A percentile compares a stretch with the other conserved stretches of the same genome.
phyloP scores from a whole-genome alignment of 2,113 vertebrate species.

The Cyprinodon brontotheroides region DNA sequence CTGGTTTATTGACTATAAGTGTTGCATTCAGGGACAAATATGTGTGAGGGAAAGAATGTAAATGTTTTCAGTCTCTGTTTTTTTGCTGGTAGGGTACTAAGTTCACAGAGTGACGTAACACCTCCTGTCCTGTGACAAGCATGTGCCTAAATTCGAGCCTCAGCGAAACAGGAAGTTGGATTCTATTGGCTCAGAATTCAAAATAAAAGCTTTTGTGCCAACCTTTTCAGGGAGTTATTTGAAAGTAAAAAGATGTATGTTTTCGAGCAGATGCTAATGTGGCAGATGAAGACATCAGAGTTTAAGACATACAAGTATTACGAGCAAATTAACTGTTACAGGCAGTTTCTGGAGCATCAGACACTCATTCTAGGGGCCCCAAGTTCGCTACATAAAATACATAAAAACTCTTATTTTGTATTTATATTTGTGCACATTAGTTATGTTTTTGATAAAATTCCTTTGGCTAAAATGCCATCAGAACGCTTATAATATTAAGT shows the following conservation, averaged over 20 bases:
- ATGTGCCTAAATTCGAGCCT: not conserved
- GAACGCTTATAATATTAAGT: no score
- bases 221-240: not conserved
- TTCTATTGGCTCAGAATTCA: conserved; percentile 9
- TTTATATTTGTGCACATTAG: no score
- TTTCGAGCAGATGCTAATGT: not conserved
- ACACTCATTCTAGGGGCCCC: not conserved
- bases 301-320: no score
- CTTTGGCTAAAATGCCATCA: no score
- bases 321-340: not conserved
- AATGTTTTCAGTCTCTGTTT: not conserved
- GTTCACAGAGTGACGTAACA: conserved; percentile 4
- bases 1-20: not conserved
- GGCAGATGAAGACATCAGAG: not conserved
- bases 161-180: not conserved
- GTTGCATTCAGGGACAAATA: not conserved
- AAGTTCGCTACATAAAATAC: no score
- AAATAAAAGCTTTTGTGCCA: conserved; percentile 37
- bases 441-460: no score
- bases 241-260: not conserved
- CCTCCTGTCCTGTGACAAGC: not conserved
- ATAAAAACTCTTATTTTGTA: no score
- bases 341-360: not conserved
- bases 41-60: not conserved
- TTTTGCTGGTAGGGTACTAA: not conserved